phyloP scores from a whole-genome alignment of 92 coral and sea anemone genomes.

The Epizoanthus scotinus region DNA sequence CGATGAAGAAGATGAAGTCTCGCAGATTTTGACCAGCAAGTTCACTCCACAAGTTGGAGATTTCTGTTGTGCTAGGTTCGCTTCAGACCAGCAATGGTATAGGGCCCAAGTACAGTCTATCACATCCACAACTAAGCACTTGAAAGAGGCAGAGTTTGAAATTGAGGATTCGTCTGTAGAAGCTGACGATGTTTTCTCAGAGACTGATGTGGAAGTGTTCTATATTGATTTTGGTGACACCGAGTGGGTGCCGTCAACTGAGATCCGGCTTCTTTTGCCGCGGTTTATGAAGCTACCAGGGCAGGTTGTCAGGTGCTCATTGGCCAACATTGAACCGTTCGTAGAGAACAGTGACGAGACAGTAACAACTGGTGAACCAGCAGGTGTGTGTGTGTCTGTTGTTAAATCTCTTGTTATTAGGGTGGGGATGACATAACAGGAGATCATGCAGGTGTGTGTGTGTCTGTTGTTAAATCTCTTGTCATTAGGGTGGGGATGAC shows the following conservation, averaged over 20 bases:
- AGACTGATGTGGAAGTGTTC: slow-evolving; percentile 69
- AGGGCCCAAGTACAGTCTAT: slow-evolving; percentile 52
- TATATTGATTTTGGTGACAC: slow-evolving; percentile 89
- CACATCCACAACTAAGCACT: slow-evolving; percentile 1
- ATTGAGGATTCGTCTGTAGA: slow-evolving; percentile 19
- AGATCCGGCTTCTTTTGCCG: slow-evolving; percentile 71
- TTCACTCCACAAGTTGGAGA: slow-evolving; percentile 72
- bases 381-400: not conserved
- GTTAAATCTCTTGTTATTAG: no score
- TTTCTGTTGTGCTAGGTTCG: slow-evolving; percentile 85
- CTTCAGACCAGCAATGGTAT: slow-evolving; percentile 87
- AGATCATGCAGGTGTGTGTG: not conserved
- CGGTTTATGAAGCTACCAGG: slow-evolving; percentile 86
- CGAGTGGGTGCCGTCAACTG: slow-evolving; percentile 69
- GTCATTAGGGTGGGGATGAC: no score
- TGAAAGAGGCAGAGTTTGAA: not conserved
- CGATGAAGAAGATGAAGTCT: slow-evolving; percentile 31
- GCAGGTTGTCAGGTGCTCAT: slow-evolving; percentile 83
- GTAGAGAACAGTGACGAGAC: slow-evolving; percentile 14
- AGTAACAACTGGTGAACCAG: not conserved
- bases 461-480: no score
- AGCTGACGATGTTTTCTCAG: slow-evolving; percentile 21
- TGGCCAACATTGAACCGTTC: slow-evolving; percentile 81
- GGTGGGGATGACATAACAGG: no score
- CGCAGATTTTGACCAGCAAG: slow-evolving; percentile 25